Percentiles rank a stretch among this genome's conserved stretches.
Evolutionary conservation across 2,113 vertebrate genomes (phyloP).

Genomic region (Todiramphus chloris): DNA sequence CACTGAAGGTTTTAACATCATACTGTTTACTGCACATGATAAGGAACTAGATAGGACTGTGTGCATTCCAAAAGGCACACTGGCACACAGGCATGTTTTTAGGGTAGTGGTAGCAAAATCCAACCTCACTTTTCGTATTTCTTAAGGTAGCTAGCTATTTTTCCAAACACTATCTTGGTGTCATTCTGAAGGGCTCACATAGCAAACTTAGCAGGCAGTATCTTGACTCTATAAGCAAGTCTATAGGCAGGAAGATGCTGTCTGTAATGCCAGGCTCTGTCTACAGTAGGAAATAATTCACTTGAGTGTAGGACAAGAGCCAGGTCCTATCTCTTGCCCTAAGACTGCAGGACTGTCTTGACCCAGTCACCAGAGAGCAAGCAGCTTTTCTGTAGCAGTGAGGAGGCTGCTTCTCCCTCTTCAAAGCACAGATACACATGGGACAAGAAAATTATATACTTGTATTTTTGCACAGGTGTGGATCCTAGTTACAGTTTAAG

Average conservation of each 20-base stretch:
- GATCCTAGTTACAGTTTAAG: neutral
- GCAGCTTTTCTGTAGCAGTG: neutral
- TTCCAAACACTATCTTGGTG: neutral
- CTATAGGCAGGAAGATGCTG: neutral
- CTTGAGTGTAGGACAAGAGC: neutral
- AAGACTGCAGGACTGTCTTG: neutral
- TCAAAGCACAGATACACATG: accelerated
- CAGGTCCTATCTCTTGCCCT: neutral
- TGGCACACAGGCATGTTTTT: neutral
- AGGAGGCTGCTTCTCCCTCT: neutral
- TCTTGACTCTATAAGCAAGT: neutral
- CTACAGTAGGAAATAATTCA: neutral
- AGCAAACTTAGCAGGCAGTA: neutral
- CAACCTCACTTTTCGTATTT: neutral
- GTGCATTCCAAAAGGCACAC: neutral
- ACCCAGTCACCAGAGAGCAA: neutral
- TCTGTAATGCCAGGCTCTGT: neutral
- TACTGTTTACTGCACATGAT: neutral
- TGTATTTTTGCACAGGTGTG: neutral
- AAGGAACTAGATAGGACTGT: neutral
- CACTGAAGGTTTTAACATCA: neutral
- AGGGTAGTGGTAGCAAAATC: neutral
- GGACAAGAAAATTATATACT: neutral
- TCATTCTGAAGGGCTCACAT: neutral
- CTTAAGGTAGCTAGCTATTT: neutral